phyloP scores from a whole-genome alignment of 2,888 invertebrate genomes.

The Balanococcus diminutus region DNA sequence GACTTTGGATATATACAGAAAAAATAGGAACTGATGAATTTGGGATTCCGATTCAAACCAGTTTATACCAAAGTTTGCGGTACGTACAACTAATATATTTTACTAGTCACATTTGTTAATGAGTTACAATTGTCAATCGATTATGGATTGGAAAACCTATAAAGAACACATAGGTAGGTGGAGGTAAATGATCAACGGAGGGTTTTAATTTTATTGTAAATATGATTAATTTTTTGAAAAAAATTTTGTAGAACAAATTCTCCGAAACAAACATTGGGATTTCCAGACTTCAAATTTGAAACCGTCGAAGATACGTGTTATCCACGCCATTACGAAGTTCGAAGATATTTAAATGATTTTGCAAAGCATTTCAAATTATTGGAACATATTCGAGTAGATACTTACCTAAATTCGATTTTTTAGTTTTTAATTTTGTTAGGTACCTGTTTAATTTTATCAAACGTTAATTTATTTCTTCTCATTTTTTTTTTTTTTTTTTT shows the following conservation, averaged over 20 bases:
- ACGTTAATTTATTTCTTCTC: neutral
- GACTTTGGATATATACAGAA: constrained; percentile 89
- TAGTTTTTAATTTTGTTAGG: too few relatives aligned
- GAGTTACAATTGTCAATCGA: constrained; percentile 14
- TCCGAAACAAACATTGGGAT: constrained; percentile 93
- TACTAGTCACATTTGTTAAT: neutral
- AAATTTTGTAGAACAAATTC: constrained; percentile 82
- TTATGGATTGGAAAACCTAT: neutral
- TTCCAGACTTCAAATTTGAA: constrained; percentile 81
- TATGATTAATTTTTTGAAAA: too few relatives aligned
- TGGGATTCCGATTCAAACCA: constrained; percentile 83
- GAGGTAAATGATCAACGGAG: neutral
- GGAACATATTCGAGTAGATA: constrained; percentile 69
- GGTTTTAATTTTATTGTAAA: too few relatives aligned
- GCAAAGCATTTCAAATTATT: constrained; percentile 69
- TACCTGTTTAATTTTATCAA: too few relatives aligned
- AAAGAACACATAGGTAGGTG: neutral
- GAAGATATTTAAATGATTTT: constrained; percentile 73
- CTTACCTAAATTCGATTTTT: neutral
- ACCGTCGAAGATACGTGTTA: constrained; percentile 70
- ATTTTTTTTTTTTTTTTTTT: neutral
- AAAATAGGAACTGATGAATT: constrained; percentile 74
- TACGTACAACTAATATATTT: constrained; percentile 61
- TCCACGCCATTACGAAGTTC: constrained; percentile 70
- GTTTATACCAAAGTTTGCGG: constrained; percentile 90